These are phyloP conservation scores for Pseudomyrmex pallidus DNA, from an alignment of 1,140 invertebrate species.

Conservation along the genomic window DNA sequence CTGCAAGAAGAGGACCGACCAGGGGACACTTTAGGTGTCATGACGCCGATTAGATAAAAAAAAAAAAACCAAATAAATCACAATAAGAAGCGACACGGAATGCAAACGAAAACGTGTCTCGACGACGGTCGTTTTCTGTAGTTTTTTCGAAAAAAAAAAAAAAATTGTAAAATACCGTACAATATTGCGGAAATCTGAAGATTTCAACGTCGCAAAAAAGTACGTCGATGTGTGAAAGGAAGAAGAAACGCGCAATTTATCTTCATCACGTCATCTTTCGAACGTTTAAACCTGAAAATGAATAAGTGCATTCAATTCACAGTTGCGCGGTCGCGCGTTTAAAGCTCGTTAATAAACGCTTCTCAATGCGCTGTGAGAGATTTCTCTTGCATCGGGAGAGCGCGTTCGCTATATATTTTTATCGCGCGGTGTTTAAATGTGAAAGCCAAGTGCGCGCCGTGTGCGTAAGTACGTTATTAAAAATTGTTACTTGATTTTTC, in stretches of 20 bases:
- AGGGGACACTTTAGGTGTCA: background rate
- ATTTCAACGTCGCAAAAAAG: background rate
- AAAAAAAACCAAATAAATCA: background rate
- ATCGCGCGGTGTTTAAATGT: slow-evolving; percentile 45
- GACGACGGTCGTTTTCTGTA: background rate
- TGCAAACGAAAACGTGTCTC: background rate
- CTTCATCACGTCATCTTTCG: background rate
- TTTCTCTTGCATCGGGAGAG: slow-evolving; percentile 42
- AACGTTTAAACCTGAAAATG: slow-evolving; percentile 30
- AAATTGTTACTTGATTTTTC: background rate
- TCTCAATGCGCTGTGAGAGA: slow-evolving; percentile 34
- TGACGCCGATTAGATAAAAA: background rate
- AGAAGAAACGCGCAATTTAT: slow-evolving; percentile 15
- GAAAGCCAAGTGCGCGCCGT: slow-evolving; percentile 53
- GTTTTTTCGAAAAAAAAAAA: background rate
- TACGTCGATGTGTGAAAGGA: background rate
- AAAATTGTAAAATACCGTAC: background rate
- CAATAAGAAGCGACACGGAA: background rate
- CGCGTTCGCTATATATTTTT: slow-evolving; percentile 29
- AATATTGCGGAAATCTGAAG: background rate
- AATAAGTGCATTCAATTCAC: slow-evolving; percentile 49
- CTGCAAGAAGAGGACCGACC: slow-evolving; percentile 40
- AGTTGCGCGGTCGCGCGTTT: slow-evolving; percentile 17
- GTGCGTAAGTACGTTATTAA: background rate
- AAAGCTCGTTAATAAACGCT: slow-evolving; percentile 50